These are phyloP conservation scores for Drosophila busckii DNA, from an alignment of 1,140 invertebrate species.

Conservation along the genomic window DNA sequence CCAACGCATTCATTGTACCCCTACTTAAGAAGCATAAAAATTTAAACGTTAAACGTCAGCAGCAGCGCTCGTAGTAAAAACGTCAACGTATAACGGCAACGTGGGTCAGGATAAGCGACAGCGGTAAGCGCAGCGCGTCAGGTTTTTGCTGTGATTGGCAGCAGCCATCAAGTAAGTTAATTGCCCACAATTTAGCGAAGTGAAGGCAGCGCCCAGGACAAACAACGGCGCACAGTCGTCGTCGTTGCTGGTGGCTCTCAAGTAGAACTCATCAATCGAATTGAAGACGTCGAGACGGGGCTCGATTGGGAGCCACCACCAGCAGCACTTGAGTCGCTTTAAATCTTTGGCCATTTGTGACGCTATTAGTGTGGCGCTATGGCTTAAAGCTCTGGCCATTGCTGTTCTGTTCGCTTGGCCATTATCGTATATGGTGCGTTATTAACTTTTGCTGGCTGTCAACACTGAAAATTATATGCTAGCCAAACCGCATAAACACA, in stretches of 20 bases:
- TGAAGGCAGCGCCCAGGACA: conserved; percentile 13
- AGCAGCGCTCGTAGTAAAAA: no score
- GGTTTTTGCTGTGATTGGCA: conserved; percentile 66
- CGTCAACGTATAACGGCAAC: no score
- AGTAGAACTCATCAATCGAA: conserved; percentile 69
- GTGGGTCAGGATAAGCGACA: no score
- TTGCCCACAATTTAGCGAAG: conserved; percentile 68
- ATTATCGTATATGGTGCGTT: conserved; percentile 70
- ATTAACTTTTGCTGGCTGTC: conserved; percentile 73
- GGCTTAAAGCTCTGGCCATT: conserved; percentile 24
- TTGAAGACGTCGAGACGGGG: conserved; percentile 56
- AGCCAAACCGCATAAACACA: conserved; percentile 26
- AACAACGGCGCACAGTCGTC: neutral
- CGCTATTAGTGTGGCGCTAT: conserved; percentile 48
- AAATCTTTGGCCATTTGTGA: conserved; percentile 67
- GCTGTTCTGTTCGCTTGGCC: conserved; percentile 31
- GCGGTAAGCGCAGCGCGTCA: no score
- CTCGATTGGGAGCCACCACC: no score
- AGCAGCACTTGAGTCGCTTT: conserved; percentile 53
- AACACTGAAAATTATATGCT: conserved; percentile 71
- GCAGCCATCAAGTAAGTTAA: conserved; percentile 71
- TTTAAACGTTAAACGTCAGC: conserved; percentile 20
- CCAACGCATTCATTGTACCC: no score
- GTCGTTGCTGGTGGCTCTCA: neutral
- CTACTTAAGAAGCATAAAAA: no score